Evolutionary conservation across 2,113 vertebrate species (phyloP).

Genomic region (Globicephala melas): DNA sequence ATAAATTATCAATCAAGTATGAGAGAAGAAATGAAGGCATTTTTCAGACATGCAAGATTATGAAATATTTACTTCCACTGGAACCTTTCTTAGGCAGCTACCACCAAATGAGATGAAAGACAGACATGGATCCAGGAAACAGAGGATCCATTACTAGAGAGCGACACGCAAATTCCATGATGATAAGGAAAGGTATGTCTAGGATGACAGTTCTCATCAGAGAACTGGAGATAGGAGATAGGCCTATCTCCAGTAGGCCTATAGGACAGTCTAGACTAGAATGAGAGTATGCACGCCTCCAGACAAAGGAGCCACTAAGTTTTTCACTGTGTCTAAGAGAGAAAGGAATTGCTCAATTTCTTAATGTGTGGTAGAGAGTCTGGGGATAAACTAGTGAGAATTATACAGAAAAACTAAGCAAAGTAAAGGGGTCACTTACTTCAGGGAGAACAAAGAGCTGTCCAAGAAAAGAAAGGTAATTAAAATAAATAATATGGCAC

Average conservation of each 20-base stretch:
- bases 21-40: neutral
- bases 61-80: neutral
- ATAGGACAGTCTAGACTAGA: neutral
- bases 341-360: neutral
- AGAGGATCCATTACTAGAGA: neutral
- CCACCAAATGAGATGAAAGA: neutral
- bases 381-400: neutral
- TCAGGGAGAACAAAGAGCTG: neutral
- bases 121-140: neutral
- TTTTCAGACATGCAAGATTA: neutral
- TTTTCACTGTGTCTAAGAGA: neutral
- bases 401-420: neutral
- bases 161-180: neutral
- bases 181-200: neutral
- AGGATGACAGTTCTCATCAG: neutral
- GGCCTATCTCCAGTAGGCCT: neutral
- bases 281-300: neutral
- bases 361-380: neutral
- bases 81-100: neutral
- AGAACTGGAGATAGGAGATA: too few species aligned
- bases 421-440: neutral
- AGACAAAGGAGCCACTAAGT: neutral
- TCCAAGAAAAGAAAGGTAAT: neutral
- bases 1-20: neutral
- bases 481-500: neutral